Base-by-base conservation (phyloP, 2,113 vertebrate species). In the Arvicanthis niloticus region DNA sequence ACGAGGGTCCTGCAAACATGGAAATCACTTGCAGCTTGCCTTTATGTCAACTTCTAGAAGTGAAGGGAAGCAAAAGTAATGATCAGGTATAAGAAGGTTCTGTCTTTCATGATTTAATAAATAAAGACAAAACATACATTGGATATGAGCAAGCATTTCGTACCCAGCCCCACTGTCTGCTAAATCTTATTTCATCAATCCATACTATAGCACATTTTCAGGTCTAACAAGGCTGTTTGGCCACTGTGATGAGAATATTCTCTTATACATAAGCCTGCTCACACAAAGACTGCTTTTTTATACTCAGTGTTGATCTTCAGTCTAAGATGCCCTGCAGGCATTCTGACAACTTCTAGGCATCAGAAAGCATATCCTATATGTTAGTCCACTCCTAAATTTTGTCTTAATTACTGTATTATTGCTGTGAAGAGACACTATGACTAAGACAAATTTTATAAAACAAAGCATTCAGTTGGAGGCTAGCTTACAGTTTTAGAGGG, bases 61-160 rank as follows among this genome's bases (percentile, higher is more conserved):
- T 60, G 51, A 96, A 91, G 53, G 10, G 15, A 60, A 88, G 12
- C 45, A 40, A 89, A 93, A 21, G 58, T n/a, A 91, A 88, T 65
- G 37, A 72, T 84, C 37, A 86, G 15, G 86, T 65, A 65, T 31
- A 70, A 3, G 16, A 93, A 85, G 48, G 48, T 40, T 29, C 21
- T 72, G 2, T 82, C 67, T 92, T 56, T 95, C 56, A 45, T 17
- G 58, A 48, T 93, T 91, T 84, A 48, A 31, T 95, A 24, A 80
- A 94, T 68, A 93, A 42, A 93, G 88, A 85, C 88, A 97, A 91
- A 78, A 88, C 92, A 86, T 76, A 82, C 3, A 51, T 56, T 37
- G 9, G 7, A 53, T 53, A 16, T 48, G 8, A 15, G 17, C 1
- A 81, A 56, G 10, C 21, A 37, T n/a, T 2, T n/a, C 34, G 16